Evolutionary conservation across 2,113 vertebrate species (phyloP).

Genomic region (Apus apus): DNA sequence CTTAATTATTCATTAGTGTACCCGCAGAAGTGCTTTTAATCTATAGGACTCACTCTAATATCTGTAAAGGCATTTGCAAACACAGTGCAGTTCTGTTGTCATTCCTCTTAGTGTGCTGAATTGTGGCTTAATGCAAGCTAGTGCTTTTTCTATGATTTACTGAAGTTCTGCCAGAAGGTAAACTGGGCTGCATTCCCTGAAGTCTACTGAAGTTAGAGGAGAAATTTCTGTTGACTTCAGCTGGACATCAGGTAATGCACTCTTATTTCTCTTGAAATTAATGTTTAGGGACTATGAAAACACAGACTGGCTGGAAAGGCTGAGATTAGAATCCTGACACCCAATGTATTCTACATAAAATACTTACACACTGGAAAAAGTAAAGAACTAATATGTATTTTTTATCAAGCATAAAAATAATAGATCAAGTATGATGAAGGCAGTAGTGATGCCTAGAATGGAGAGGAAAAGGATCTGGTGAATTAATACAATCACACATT

Average conservation of each 20-base stretch:
- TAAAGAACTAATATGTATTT: background rate
- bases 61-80: background rate
- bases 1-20: background rate
- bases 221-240: conserved; percentile 8
- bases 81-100: background rate
- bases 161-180: background rate
- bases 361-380: background rate
- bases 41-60: background rate
- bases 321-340: background rate
- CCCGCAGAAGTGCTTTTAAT: background rate
- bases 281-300: background rate
- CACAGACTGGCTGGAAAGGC: background rate
- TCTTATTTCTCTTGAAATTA: background rate
- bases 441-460: background rate
- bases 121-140: background rate
- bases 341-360: background rate
- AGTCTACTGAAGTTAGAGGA: background rate
- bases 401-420: background rate
- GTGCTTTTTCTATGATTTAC: background rate
- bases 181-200: background rate
- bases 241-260: background rate
- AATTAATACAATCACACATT: background rate
- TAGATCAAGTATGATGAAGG: background rate
- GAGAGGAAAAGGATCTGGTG: background rate
- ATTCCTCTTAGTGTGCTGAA: background rate